These are phyloP conservation scores for Penaeus monodon DNA, from an alignment of 2,888 invertebrate genomes.

Conservation along the genomic window DNA sequence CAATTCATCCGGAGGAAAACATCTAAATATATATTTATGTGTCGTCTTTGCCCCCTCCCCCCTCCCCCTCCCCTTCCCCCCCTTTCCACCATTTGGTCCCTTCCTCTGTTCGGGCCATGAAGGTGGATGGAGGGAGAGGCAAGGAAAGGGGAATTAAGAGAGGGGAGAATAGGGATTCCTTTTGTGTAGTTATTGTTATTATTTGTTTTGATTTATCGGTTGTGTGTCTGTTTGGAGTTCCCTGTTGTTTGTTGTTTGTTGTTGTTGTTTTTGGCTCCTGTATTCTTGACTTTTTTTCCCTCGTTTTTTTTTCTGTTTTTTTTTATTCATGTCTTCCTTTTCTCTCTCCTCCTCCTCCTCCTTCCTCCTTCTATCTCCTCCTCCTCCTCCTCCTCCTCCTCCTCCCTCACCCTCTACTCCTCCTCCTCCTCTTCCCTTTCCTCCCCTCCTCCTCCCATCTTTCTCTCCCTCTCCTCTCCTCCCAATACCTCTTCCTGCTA, in stretches of 20 bases:
- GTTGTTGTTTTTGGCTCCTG: background rate
- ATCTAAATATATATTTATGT: too few relatives aligned
- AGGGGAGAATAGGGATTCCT: constrained; percentile 1
- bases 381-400: background rate
- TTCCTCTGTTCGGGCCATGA: background rate
- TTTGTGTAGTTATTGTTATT: constrained; percentile 12
- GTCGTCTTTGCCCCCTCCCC: too few relatives aligned
- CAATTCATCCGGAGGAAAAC: too few relatives aligned
- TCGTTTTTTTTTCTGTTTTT: background rate
- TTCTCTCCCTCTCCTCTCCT: background rate
- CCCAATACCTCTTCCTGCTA: rapidly evolving
- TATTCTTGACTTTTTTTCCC: too few relatives aligned
- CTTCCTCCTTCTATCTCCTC: background rate
- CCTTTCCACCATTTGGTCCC: too few relatives aligned
- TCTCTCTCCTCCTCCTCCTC: background rate
- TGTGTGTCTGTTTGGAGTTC: background rate
- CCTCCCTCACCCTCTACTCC: background rate
- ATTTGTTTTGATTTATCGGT: background rate
- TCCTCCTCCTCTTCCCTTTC: background rate
- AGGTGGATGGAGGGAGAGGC: constrained; percentile 17
- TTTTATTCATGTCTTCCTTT: background rate
- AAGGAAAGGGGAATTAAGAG: background rate
- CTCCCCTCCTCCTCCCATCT: background rate
- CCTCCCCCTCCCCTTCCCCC: too few relatives aligned
- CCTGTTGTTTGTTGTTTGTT: background rate